Evolutionary conservation across 2,888 invertebrate genomes (phyloP).

Genomic region (Dicyrtomina minuta): DNA sequence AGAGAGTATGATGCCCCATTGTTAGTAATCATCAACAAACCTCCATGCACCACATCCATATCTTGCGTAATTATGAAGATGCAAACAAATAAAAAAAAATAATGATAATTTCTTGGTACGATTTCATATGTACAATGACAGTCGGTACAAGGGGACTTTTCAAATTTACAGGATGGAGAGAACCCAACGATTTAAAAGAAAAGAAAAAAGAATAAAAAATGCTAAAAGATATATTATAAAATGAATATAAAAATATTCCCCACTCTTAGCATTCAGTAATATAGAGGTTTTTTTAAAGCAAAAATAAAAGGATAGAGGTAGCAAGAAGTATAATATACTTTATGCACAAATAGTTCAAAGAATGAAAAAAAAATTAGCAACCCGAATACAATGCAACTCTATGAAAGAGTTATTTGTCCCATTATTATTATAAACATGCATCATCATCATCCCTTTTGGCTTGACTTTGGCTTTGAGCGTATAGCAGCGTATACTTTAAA

Average conservation of each 20-base stretch:
- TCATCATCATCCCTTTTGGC: too few species aligned
- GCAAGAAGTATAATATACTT: not conserved
- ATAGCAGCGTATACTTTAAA: too few species aligned
- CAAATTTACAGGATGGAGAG: not conserved
- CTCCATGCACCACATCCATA: not conserved
- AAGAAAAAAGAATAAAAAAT: not conserved
- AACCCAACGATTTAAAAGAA: not conserved
- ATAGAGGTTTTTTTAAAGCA: not conserved
- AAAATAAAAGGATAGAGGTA: constrained; percentile 7
- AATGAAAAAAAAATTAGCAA: not conserved
- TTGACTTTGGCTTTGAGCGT: not conserved
- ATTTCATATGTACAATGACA: not conserved
- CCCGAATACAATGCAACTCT: not conserved
- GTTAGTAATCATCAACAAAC: not conserved
- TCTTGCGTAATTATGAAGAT: constrained; percentile 9
- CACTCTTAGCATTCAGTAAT: too few species aligned
- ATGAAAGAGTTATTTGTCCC: not conserved
- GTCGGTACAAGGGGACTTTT: too few species aligned
- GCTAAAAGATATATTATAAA: not conserved
- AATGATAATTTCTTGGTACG: not conserved
- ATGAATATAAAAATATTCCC: not conserved
- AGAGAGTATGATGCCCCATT: constrained; percentile 10
- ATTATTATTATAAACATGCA: not conserved
- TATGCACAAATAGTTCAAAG: not conserved
- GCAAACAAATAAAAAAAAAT: too few species aligned